These are phyloP conservation scores for Uropsilus gracilis DNA, from an alignment of 2,113 vertebrate genomes.

Conservation along the genomic window DNA sequence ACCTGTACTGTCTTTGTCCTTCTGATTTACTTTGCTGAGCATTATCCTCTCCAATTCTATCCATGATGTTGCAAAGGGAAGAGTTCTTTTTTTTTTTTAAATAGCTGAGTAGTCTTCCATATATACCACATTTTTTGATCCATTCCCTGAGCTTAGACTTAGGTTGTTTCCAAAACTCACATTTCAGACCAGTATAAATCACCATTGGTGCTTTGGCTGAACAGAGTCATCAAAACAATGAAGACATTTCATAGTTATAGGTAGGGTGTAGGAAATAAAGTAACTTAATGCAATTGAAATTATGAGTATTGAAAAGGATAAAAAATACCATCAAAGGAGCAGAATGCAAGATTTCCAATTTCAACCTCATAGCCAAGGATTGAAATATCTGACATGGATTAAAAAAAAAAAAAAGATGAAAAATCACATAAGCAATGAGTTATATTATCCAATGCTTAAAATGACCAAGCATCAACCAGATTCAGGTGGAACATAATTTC, in stretches of 20 bases:
- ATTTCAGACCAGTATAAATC: neutral
- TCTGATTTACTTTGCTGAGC: too few species aligned
- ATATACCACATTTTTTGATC: too few species aligned
- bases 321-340: neutral
- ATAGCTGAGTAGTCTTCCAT: too few species aligned
- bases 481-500: neutral
- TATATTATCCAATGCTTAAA: neutral
- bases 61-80: too few species aligned
- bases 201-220: neutral
- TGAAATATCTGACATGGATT: neutral
- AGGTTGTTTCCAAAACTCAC: too few species aligned
- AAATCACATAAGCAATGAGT: neutral
- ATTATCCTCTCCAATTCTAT: too few species aligned
- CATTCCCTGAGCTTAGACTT: too few species aligned
- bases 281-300: neutral
- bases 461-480: neutral
- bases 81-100: too few species aligned
- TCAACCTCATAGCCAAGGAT: neutral
- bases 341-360: neutral
- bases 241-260: neutral
- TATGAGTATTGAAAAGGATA: neutral
- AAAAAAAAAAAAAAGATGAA: slow-evolving; percentile 29
- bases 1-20: too few species aligned
- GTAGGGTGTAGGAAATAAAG: neutral
- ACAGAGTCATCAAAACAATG: too few species aligned